Conservation (phyloP, 2,888 invertebrate genomes). For the Agrotis clavis region DNA sequence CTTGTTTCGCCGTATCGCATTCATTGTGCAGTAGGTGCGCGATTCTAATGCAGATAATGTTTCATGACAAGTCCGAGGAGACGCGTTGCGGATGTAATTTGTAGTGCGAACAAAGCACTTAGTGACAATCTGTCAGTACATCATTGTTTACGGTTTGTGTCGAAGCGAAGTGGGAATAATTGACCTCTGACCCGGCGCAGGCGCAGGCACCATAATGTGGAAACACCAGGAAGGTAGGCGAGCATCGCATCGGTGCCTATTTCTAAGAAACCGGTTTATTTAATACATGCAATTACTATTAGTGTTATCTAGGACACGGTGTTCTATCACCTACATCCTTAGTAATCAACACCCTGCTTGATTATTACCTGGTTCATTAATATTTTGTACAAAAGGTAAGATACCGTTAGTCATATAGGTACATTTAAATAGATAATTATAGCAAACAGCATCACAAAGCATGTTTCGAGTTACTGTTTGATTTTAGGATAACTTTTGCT, state of each 20-base stretch:
- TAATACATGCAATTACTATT: conserved; percentile 61
- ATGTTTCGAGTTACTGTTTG: not conserved
- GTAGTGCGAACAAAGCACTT: conserved; percentile 56
- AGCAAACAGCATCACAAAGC: too few species aligned
- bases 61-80: conserved; percentile 40
- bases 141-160: conserved; percentile 66
- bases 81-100: conserved; percentile 36
- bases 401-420: not conserved
- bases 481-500: not conserved
- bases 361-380: conserved; percentile 24
- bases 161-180: conserved; percentile 72
- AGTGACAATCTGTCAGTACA: conserved; percentile 56
- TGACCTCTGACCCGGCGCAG: conserved; percentile 73
- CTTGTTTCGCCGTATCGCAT: conserved; percentile 52
- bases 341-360: conserved; percentile 39
- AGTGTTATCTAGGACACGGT: conserved; percentile 55
- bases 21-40: conserved; percentile 47
- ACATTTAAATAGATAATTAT: not conserved
- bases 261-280: conserved; percentile 71
- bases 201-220: conserved; percentile 71
- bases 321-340: conserved; percentile 33
- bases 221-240: conserved; percentile 75
- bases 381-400: conserved; percentile 4
- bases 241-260: conserved; percentile 63
- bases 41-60: conserved; percentile 54